phyloP scores from a whole-genome alignment of 1,140 invertebrate species.

The Camponotus pennsylvanicus region DNA sequence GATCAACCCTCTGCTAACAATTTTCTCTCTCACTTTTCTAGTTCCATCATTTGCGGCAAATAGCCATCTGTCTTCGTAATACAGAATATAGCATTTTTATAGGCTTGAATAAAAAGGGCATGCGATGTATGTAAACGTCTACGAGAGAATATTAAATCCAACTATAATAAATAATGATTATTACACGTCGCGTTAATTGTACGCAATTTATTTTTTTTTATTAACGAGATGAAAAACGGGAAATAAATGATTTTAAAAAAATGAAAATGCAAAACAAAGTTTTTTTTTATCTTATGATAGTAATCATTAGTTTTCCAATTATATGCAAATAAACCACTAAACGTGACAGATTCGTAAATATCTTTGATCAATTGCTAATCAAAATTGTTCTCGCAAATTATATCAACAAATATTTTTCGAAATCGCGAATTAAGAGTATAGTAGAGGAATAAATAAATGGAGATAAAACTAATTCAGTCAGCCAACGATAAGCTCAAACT shows the following conservation, averaged over 20 bases:
- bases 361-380: conserved; percentile 23
- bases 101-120: conserved; percentile 30
- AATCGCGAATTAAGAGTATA: background rate
- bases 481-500: conserved; percentile 64
- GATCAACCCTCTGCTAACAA: conserved; percentile 43
- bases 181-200: background rate
- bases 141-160: conserved; percentile 49
- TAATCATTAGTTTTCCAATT: background rate
- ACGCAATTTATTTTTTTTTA: background rate
- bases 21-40: conserved; percentile 31
- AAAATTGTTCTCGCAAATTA: background rate
- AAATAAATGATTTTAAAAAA: background rate
- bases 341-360: conserved; percentile 7
- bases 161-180: background rate
- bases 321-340: conserved; percentile 16
- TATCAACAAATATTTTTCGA: background rate
- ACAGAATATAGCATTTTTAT: conserved; percentile 11
- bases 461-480: conserved; percentile 36
- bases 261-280: background rate
- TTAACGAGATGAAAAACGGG: background rate
- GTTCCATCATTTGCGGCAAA: conserved; percentile 40
- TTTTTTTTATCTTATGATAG: background rate
- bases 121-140: conserved; percentile 50
- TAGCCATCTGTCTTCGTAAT: conserved; percentile 19
- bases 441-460: background rate